phyloP scores from a whole-genome alignment of 2,888 invertebrate species.

The Cataglyphis altisquamis region DNA sequence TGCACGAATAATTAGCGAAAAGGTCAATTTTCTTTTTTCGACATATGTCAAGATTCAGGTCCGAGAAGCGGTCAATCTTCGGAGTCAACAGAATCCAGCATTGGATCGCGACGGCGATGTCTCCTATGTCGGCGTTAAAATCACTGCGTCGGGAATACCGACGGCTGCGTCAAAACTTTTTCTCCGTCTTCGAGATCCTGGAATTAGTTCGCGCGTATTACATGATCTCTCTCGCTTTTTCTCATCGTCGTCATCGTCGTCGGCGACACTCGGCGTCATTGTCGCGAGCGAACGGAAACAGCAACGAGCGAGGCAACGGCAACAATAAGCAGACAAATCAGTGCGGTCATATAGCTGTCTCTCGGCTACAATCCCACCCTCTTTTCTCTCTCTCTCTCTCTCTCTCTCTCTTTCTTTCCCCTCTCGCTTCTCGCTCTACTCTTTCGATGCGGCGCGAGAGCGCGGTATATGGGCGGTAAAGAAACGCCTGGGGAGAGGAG shows the following conservation, averaged over 20 bases:
- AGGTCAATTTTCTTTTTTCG: background rate
- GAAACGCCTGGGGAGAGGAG: slow-evolving; percentile 78
- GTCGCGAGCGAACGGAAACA: slow-evolving; percentile 68
- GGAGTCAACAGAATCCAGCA: background rate
- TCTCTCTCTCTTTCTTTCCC: slow-evolving; percentile 16
- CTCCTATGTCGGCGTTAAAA: slow-evolving; percentile 49
- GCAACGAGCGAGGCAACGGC: slow-evolving; percentile 67
- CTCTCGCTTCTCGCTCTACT: slow-evolving; percentile 43
- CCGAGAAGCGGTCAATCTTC: background rate
- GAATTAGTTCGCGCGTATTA: slow-evolving; percentile 9
- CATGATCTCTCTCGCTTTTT: background rate
- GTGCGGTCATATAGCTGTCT: slow-evolving; percentile 78
- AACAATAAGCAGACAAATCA: slow-evolving; percentile 78
- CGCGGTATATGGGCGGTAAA: slow-evolving; percentile 77
- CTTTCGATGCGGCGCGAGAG: slow-evolving; percentile 49
- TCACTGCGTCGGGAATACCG: slow-evolving; percentile 19
- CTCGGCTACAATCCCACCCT: slow-evolving; percentile 66
- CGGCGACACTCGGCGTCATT: slow-evolving; percentile 65
- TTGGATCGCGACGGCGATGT: background rate
- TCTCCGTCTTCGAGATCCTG: background rate
- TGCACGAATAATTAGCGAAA: background rate
- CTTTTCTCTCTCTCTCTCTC: slow-evolving; percentile 37
- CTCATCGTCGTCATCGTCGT: background rate
- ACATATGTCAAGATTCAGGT: background rate
- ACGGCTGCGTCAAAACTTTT: slow-evolving; percentile 9